phyloP scores from a whole-genome alignment of 2,797 vertebrate species.

The Poecilia gillii region DNA sequence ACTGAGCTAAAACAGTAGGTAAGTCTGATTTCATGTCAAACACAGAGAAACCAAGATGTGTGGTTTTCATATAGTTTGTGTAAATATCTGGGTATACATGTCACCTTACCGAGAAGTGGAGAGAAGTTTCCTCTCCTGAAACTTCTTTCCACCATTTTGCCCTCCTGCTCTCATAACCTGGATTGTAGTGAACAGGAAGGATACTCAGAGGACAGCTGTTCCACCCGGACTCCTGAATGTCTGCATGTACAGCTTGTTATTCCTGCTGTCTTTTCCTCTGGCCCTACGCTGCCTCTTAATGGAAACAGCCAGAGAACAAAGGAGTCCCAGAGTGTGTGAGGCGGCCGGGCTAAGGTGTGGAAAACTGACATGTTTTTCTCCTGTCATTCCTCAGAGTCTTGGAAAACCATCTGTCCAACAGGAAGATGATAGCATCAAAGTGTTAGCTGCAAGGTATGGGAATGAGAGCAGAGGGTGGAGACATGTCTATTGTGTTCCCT shows the following conservation, averaged over 20 bases:
- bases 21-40: neutral
- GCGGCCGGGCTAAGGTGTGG: conserved; percentile 38
- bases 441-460: conserved; percentile 36
- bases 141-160: conserved; percentile 37
- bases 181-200: conserved; percentile 49
- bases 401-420: conserved; percentile 71
- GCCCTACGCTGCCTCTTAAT: conserved; percentile 22
- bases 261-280: conserved; percentile 55
- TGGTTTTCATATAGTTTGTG: neutral
- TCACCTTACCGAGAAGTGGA: neutral
- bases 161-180: conserved; percentile 28
- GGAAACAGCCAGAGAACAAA: conserved; percentile 76
- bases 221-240: conserved; percentile 55
- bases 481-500: conserved; percentile 62
- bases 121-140: conserved; percentile 2
- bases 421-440: conserved; percentile 70
- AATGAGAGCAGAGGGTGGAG: conserved; percentile 12
- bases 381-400: conserved; percentile 51
- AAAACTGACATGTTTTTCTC: conserved; percentile 51
- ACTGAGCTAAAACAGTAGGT: neutral
- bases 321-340: conserved; percentile 21
- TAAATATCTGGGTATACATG: neutral
- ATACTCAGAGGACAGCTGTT: conserved; percentile 18
- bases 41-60: no score
- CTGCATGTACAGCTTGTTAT: conserved; percentile 34